Base-by-base conservation (phyloP, 2,888 invertebrate species). In the Linnaemya tessellans region DNA sequence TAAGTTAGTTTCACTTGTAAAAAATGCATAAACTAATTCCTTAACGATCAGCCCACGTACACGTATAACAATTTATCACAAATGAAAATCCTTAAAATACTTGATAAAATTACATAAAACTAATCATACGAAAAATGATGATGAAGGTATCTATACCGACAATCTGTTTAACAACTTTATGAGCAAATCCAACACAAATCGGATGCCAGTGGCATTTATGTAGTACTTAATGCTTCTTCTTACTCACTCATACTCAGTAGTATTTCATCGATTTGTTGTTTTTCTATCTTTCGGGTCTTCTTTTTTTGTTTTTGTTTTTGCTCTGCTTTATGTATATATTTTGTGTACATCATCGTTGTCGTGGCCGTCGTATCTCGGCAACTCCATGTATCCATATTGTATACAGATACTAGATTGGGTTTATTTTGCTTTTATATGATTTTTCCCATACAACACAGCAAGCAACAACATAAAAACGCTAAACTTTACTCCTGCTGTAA, bases 111-210 rank as follows among this genome's bases (percentile, higher is more conserved):
- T 90, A 90, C 90, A 90, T 90, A 90, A 90, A 90, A 90, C 90
- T 90, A 90, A 90, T 90, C 91, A 89, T 88, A 90, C 89, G 91
- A 88, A 86, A 87, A 87, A 87, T 87, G 85, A 85, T 84, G 84
- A 84, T 74, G 83, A 83, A 86, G 90, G 91, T 90, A 90, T 90
- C 90, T 90, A 90, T 89, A 90, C 90, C 90, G 90, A 91, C 90
- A 90, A 90, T 90, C 90, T 90, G 90, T 90, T 90, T 91, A 90
- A 90, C 90, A 90, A 90, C 91, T 90, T 90, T 91, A 90, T 90
- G 91, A 91, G 90, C 90, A 91, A 90, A 90, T 91, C 91, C 90
- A 90, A 90, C 90, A 85, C 79, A 90, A 90, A 90, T 90, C 90
- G 90, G 90, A 90, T 90, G 88, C 88, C 88, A 87, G 84, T 88